Base-by-base conservation (phyloP, 2,888 invertebrate genomes). In the Pseudanteris insignis region DNA sequence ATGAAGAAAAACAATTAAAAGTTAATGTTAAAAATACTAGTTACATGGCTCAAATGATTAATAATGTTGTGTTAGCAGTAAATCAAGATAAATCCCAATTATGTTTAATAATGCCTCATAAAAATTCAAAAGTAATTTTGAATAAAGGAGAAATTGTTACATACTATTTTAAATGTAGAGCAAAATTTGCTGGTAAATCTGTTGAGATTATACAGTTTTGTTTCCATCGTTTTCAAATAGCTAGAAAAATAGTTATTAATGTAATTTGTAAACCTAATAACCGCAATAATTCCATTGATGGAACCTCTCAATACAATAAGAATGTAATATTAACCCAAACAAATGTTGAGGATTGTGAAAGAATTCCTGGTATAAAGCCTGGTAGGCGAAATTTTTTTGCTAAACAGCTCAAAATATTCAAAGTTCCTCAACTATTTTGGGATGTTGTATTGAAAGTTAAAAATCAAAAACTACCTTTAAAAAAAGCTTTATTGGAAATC, bases 161-260 rank as follows among this genome's bases (percentile, higher is more conserved):
- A 12, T 83, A 85, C 40, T 78, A 70, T 25, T 81, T 88, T 43
- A 78, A 76, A 50, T 88, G 87, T 65, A 75, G 70, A 24, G 84
- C 86, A 4, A 86, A 83, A 76, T 86, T 85, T 74, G 80, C 86
- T 48, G 90, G 90, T 1, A 75, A 72, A 32, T 83, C 84, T 7
- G 84, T 82, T 62, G 89, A 90, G 81, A 75, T 85, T 25, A 77
- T 89, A 37, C 76, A 86, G 12, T 83, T 90, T 64, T 72, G 81
- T 33, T 89, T 89, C 70, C 81, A 81, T 70, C 12, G 50, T 4
- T 88, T 88, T 70, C 83, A 84, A 73, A 81, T 89, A 14, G 85
- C 84, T 63, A 83, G 88, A 62, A 79, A 81, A 44, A 81, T 89
- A 65, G 79, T 81, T 54, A 83, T 89, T 51, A 82, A 79, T 70